Base-by-base conservation (phyloP, 2,888 invertebrate genomes). In the Lasioglossum oenotherae region DNA sequence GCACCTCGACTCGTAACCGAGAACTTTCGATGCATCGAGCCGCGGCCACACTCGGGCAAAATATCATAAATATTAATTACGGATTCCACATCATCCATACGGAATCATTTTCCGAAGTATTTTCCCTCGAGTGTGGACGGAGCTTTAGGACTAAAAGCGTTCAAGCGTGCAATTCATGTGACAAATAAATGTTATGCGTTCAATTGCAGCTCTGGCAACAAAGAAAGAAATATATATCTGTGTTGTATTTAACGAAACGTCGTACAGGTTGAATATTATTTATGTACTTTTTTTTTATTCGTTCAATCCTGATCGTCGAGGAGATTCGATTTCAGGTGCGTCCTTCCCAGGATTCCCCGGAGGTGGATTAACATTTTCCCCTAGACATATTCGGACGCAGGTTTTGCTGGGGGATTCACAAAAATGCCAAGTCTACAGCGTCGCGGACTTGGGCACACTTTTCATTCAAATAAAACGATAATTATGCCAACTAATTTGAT, bases 181-280 rank as follows among this genome's bases (percentile, higher is more conserved):
- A 74, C 57, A 46, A 75, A 53, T 78, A 78, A 78, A 78, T 80
- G 60, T 80, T 74, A 74, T 67, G 64, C 74, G 73, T 80, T 74
- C 49, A 46, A 57, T 74, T 64, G 75, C 81, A 72, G 44, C 60
- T 84, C 82, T 84, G 77, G n/a, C 46, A 69, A 69, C n/a, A 57
- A 78, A 60, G n/a, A 46, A 69, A 60, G 82, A 82, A 81, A 74
- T 82, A 74, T 74, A 78, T 71, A 60, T 74, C 72, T 31, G 74
- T 75, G 84, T 74, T 75, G 44, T 78, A 83, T 78, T 72, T 64
- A 75, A 84, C 64, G 78, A 78, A 78, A 78, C 71, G 69, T 78
- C 78, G 78, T 78, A 49, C 69, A 53, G 69, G 78, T 78, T 78
- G 53, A 71, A 41, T 35, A 27, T 53, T 53, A 49, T 41, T 38